Evolutionary conservation across 1,140 invertebrate genomes (phyloP).

Genomic region (Dendrolimus kikuchii): DNA sequence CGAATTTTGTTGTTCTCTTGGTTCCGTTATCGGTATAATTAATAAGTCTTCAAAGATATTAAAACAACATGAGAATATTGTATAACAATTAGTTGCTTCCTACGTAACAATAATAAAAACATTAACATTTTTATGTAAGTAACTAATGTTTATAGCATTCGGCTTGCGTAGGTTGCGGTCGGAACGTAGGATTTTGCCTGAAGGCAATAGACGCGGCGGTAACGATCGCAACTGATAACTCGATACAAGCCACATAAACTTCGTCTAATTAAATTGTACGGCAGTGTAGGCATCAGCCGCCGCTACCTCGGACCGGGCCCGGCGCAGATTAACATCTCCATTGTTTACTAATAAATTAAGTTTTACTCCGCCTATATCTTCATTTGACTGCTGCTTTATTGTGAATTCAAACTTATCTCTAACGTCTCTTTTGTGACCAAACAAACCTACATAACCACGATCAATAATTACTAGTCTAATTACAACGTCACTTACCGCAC

Average conservation of each 20-base stretch:
- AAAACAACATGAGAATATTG: conserved; percentile 27
- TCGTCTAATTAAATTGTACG: conserved; percentile 61
- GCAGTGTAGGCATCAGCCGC: conserved; percentile 34
- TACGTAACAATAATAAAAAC: conserved; percentile 15
- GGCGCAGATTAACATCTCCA: conserved; percentile 60
- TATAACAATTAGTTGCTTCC: conserved; percentile 15
- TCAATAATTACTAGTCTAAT: background rate
- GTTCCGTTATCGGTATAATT: conserved; percentile 30
- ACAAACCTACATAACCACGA: background rate
- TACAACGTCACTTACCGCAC: conserved; percentile 76
- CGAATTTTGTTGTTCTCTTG: conserved; percentile 27
- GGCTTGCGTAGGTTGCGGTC: conserved; percentile 17
- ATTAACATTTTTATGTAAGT: conserved; percentile 18
- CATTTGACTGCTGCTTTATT: conserved; percentile 22
- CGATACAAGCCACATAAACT: conserved; percentile 44
- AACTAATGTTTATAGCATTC: conserved; percentile 13
- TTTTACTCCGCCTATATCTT: conserved; percentile 39
- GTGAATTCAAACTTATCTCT: conserved; percentile 13
- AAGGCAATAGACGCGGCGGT: conserved; percentile 13
- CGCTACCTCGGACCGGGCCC: conserved; percentile 26
- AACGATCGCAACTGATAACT: conserved; percentile 33
- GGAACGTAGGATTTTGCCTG: conserved; percentile 16
- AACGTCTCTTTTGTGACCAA: conserved; percentile 11
- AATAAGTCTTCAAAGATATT: conserved; percentile 25
- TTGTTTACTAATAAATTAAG: conserved; percentile 61